A percentile compares a stretch with the other conserved stretches of the same genome.
phyloP scores from a whole-genome alignment of 2,888 invertebrate species.

The Cataglyphis cursor region DNA sequence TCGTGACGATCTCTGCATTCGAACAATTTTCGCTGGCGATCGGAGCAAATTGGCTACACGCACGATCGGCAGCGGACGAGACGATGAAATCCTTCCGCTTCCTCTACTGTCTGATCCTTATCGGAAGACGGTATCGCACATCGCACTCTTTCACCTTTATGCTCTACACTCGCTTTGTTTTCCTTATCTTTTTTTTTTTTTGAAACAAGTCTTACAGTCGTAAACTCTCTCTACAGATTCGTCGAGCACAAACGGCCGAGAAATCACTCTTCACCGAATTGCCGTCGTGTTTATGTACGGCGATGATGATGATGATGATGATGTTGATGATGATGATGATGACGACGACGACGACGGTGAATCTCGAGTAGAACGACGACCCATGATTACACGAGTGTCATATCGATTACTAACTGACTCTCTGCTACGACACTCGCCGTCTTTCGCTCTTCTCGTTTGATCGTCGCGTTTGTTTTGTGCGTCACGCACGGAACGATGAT shows the following conservation, averaged over 20 bases:
- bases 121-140: not conserved
- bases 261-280: not conserved
- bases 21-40: slow-evolving; percentile 82
- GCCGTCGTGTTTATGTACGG: not conserved
- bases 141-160: not conserved
- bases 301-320: not conserved
- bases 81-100: not conserved
- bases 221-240: not conserved
- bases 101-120: not conserved
- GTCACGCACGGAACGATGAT: slow-evolving; percentile 2
- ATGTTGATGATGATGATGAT: not conserved
- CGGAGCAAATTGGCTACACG: no score
- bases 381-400: slow-evolving; percentile 48
- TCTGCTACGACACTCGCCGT: not conserved
- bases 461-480: slow-evolving; percentile 25
- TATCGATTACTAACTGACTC: slow-evolving; percentile 38
- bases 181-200: not conserved
- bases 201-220: not conserved
- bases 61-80: not conserved
- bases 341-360: not conserved
- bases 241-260: not conserved
- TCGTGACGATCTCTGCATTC: slow-evolving; percentile 84
- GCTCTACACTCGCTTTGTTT: not conserved
- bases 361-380: slow-evolving; percentile 9
- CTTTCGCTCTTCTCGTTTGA: not conserved